Percentiles rank a stretch among this genome's conserved stretches.
Conservation (phyloP, 2,113 vertebrate species). For the Dryoscopus gambensis region DNA sequence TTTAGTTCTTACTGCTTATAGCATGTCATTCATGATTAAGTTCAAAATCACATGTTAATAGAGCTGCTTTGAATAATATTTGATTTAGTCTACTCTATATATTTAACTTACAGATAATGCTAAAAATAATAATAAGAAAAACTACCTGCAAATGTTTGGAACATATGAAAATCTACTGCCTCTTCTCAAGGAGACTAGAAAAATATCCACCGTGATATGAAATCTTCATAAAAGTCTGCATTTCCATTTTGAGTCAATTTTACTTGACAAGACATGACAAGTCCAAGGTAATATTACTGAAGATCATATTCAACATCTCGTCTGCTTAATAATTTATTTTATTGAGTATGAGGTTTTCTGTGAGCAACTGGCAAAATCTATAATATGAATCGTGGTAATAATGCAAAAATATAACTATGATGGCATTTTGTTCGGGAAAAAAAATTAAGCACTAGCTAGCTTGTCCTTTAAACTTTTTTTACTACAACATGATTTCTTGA, state of each 20-base stretch:
- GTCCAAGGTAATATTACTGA: background rate
- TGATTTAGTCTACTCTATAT: background rate
- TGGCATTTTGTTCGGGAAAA: background rate
- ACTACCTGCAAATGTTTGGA: background rate
- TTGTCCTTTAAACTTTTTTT: background rate
- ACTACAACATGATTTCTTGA: background rate
- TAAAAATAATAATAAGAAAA: background rate
- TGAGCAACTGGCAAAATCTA: background rate
- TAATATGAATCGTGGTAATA: background rate
- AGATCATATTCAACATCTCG: background rate
- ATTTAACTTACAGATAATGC: background rate
- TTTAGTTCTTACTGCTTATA: background rate
- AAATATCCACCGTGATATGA: background rate
- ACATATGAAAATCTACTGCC: background rate
- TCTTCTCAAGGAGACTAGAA: background rate
- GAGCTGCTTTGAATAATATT: background rate
- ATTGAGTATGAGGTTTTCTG: background rate
- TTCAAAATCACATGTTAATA: constrained; percentile 13
- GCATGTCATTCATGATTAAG: background rate
- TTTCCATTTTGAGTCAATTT: background rate
- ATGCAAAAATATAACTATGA: background rate
- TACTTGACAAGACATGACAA: background rate
- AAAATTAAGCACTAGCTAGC: background rate
- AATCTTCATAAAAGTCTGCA: background rate
- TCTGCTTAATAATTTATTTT: background rate